Percentiles rank a stretch among this genome's conserved stretches.
Conservation (phyloP, 2,113 vertebrate genomes). For the Notarius lentiginosus region DNA sequence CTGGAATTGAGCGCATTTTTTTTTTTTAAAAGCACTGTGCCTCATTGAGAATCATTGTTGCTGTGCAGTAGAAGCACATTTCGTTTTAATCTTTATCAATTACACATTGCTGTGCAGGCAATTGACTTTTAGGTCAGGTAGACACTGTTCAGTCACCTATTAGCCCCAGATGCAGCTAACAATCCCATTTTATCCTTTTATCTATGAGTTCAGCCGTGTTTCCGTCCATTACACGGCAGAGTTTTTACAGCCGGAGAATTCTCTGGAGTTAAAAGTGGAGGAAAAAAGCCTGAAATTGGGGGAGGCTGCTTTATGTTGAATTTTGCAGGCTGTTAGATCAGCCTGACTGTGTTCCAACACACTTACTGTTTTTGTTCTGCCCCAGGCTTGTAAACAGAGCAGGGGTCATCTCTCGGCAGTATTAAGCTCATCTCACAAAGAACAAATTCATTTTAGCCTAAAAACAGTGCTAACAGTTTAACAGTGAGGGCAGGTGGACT, state of each 20-base stretch:
- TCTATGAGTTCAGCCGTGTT: conserved; percentile 25
- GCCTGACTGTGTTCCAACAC: conserved; percentile 35
- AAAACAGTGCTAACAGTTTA: background rate
- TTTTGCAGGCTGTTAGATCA: conserved; percentile 40
- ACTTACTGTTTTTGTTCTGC: background rate
- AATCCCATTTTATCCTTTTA: conserved; percentile 41
- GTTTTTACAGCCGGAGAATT: conserved; percentile 18
- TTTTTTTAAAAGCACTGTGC: background rate
- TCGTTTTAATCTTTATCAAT: conserved; percentile 46
- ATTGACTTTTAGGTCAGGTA: conserved; percentile 44
- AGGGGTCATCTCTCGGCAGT: conserved; percentile 22
- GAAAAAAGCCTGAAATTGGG: conserved; percentile 1
- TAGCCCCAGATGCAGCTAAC: conserved; percentile 35
- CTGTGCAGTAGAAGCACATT: conserved; percentile 1
- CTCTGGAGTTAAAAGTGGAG: conserved; percentile 8
- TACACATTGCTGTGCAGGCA: conserved; percentile 28
- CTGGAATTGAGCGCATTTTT: background rate
- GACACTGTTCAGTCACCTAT: conserved; percentile 7
- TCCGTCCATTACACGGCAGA: conserved; percentile 25
- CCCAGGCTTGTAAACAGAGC: conserved; percentile 30
- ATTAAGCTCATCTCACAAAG: conserved; percentile 25
- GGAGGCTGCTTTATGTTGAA: conserved; percentile 30
- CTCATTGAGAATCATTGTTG: conserved; percentile 18
- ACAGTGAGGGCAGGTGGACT: background rate
- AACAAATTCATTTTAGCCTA: conserved; percentile 14